phyloP scores from a whole-genome alignment of 2,888 invertebrate genomes.

The Celastrina argiolus region DNA sequence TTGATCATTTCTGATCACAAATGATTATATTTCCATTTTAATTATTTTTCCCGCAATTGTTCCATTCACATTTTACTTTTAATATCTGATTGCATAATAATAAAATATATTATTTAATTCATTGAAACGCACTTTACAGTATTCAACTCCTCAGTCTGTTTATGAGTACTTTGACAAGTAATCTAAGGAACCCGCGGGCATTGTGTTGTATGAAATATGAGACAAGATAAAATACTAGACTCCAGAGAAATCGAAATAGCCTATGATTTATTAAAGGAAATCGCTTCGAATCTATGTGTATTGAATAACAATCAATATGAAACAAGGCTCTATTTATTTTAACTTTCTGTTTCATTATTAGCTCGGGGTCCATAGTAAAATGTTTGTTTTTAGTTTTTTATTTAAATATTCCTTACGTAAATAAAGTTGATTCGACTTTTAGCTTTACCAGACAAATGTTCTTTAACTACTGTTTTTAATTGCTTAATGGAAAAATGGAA shows the following conservation, averaged over 20 bases:
- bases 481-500: too few species aligned
- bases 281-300: constrained; percentile 30
- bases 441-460: neutral
- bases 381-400: neutral
- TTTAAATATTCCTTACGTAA: neutral
- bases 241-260: constrained; percentile 35
- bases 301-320: constrained; percentile 28
- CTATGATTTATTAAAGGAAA: constrained; percentile 35
- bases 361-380: neutral
- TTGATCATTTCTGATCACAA: too few species aligned
- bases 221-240: constrained; percentile 35
- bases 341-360: neutral
- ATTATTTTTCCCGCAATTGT: too few species aligned
- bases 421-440: neutral
- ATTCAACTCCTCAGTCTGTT: neutral
- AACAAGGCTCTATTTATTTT: neutral
- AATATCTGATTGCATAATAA: too few species aligned
- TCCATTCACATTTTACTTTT: too few species aligned
- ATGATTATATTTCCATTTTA: too few species aligned
- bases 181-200: constrained; percentile 41
- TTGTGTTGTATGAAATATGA: constrained; percentile 38
- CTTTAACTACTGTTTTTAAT: too few species aligned
- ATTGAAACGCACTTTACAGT: too few species aligned
- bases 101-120: too few species aligned
- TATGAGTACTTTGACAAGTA: constrained; percentile 39